Base-by-base conservation (phyloP, 2,797 vertebrate genomes). In the Artibeus jamaicensis region DNA sequence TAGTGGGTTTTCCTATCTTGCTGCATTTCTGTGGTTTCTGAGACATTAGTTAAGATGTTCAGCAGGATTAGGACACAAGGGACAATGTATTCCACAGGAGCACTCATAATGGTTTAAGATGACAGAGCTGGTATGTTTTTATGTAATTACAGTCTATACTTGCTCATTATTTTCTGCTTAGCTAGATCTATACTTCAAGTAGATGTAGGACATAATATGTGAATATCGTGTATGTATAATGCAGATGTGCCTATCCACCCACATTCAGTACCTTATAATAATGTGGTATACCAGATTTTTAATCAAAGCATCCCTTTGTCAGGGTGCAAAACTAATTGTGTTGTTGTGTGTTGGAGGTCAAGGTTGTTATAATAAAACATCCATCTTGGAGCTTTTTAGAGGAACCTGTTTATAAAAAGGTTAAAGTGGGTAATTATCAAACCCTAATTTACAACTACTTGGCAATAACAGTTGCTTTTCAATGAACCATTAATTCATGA, bases 401-500 rank as follows among this genome's bases (percentile, higher is more conserved):
- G 97, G 87, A 98, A 98, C 97, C 97, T 98, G 98, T 98, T 98
- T 97, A 98, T 97, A 98, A 98, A 98, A 98, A 98, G 98, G 98
- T 98, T 98, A 98, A 98, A 98, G 98, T 98, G 98, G 98, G 98
- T 98, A 98, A 99, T 99, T 98, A 98, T 98, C 98, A 98, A 97
- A 96, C 94, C 96, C 97, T 98, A 97, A 98, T 98, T 98, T 98
- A 97, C 97, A 98, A 97, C 97, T 98, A 96, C 98, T 98, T 98
- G 98, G 98, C 98, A 99, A 97, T 98, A 98, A 98, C 98, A 98
- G 97, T 98, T 98, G 97, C 96, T 98, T 98, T 98, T 98, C 98
- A 98, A 76, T 98, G 97, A 98, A 98, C 98, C 98, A 96, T 98
- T 98, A 97, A 98, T 98, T 98, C 98, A 98, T 97, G 98, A 98